Base-by-base conservation (phyloP, 2,888 invertebrate genomes). In the Cecidostiba fungosa region DNA sequence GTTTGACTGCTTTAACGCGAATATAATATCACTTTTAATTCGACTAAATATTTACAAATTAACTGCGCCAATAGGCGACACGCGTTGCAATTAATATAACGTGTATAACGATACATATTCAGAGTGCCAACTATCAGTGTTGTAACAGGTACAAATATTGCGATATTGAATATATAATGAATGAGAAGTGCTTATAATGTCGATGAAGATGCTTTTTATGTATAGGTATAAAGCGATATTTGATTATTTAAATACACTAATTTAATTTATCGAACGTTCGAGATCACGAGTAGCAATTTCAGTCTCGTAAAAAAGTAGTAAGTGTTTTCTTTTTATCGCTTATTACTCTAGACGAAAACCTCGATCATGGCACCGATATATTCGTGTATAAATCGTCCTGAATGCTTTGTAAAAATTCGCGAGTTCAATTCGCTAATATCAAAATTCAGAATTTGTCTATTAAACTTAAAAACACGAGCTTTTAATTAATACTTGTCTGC, bases 281-380 rank as follows among this genome's bases (percentile, higher is more conserved):
- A 69, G 62, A 69, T 76, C 26, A 36, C 36, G 50, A 50, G 36
- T n/a, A 29, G 23, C 16, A 54, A 54, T 54, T 36, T 81, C 73
- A 74, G 43, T 81, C 59, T 74, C 59, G 19, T 73, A 62, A 80
- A 43, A 8, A 39, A 70, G 69, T 79, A 50, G 47, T 70, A 19
- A 50, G 23, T 70, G 14, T 70, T 62, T 62, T 62, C 12, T 26
- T 66, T 66, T 66, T 8, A 29, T 19, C 54, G 14, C 8, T 29
- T 66, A 66, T 19, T 59, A n/a, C 19, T 50, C 16, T 19, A 19
- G 16, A 50, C 50, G 4, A 19, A 50, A 16, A 5, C 50, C 19
- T 47, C 47, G 47, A n/a, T 43, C 16, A 19, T 19, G 19, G 19
- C 19, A 50, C 50, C 50, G 4, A 50, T 19, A 19, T 50, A 50